phyloP scores from a whole-genome alignment of 2,113 vertebrate species.

The Hymenochirus boettgeri region DNA sequence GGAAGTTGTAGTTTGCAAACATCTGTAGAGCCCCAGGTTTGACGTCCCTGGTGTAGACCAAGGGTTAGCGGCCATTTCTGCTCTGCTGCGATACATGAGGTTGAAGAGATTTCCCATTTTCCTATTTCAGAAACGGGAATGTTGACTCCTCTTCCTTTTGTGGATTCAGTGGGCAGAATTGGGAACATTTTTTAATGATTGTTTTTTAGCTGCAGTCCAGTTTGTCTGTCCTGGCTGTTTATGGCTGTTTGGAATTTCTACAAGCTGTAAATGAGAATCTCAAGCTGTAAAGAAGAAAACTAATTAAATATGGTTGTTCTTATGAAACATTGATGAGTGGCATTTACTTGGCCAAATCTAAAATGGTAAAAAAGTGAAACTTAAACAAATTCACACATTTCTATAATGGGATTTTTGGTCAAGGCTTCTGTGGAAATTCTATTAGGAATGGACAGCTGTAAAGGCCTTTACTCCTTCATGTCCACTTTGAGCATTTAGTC shows the following conservation, averaged over 20 bases:
- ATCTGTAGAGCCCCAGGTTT: no score
- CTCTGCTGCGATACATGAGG: slow-evolving; percentile 33
- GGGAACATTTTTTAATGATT: slow-evolving; percentile 71
- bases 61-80: slow-evolving; percentile 54
- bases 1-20: no score
- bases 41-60: slow-evolving; percentile 51
- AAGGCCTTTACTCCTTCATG: no score
- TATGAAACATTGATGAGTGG: slow-evolving; percentile 62
- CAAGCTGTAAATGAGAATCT: slow-evolving; percentile 71
- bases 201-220: slow-evolving; percentile 75
- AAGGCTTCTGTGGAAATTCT: no score
- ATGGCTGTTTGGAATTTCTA: slow-evolving; percentile 73
- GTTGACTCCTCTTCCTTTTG: slow-evolving; percentile 59
- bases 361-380: no score
- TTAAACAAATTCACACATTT: no score
- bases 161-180: slow-evolving; percentile 52
- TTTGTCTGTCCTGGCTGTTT: slow-evolving; percentile 71
- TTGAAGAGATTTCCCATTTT: slow-evolving; percentile 53
- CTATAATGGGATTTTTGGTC: no score
- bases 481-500: no score
- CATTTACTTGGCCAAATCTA: no score
- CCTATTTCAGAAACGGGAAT: slow-evolving; percentile 61
- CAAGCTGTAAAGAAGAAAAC: slow-evolving; percentile 70
- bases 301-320: slow-evolving; percentile 75
- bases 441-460: no score